Percentiles rank a stretch among this genome's conserved stretches.
Conservation (phyloP, 2,113 vertebrate species). For the Anguilla rostrata region DNA sequence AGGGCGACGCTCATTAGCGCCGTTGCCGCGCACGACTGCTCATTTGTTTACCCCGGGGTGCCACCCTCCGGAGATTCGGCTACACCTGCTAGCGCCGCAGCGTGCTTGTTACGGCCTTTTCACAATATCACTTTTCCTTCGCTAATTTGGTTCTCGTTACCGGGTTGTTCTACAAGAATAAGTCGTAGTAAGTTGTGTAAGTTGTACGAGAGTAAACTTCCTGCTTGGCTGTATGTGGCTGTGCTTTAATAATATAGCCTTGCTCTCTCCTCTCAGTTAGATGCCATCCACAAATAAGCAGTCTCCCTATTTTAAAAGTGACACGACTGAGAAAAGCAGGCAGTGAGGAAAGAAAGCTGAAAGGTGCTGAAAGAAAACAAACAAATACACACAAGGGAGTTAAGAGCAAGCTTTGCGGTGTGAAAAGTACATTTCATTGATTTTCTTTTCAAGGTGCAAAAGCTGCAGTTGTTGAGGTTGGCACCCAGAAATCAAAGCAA, state of each 20-base stretch:
- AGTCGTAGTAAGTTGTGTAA: not conserved
- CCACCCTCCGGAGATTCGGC: not conserved
- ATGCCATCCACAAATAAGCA: no score
- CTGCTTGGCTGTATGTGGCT: not conserved
- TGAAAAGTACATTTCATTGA: no score
- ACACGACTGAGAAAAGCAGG: no score
- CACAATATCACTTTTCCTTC: not conserved
- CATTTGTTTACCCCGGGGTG: not conserved
- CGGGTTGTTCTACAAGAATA: not conserved
- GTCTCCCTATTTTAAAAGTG: no score
- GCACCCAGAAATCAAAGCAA: no score
- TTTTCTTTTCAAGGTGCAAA: no score
- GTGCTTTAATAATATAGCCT: not conserved
- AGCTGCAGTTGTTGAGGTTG: no score
- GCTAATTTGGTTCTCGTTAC: not conserved
- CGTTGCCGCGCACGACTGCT: not conserved
- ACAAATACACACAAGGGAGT: no score
- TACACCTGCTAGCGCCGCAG: not conserved
- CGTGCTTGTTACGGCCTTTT: not conserved
- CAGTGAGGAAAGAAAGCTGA: no score
- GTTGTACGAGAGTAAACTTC: not conserved
- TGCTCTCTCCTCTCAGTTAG: no score
- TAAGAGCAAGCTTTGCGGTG: no score
- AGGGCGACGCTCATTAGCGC: not conserved
- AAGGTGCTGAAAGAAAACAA: no score